Conservation (phyloP, 1,140 invertebrate genomes). For the Rhyzopertha dominica region DNA sequence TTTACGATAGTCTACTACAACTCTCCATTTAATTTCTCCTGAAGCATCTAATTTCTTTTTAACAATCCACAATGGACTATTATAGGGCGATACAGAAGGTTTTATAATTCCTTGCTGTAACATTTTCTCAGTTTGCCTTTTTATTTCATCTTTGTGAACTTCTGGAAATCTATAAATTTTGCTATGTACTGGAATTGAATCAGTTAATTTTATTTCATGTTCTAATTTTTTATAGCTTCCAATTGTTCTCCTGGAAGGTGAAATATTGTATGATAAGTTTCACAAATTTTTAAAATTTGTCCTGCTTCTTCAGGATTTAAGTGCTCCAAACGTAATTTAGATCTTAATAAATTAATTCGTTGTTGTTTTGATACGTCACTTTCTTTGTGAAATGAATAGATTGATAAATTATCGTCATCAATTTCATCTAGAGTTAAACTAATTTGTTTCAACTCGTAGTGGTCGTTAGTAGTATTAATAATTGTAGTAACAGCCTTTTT, state of each 20-base stretch:
- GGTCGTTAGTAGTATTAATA: no score
- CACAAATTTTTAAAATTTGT: slow-evolving; percentile 17
- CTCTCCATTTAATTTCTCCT: slow-evolving; percentile 30
- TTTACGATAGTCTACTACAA: slow-evolving; percentile 42
- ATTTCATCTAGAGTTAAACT: no score
- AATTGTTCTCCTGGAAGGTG: slow-evolving; percentile 24
- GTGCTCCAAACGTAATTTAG: slow-evolving; percentile 22
- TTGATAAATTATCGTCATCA: no score
- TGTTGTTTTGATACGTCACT: no score
- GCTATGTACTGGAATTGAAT: slow-evolving; percentile 26
- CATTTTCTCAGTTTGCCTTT: slow-evolving; percentile 23
- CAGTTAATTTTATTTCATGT: slow-evolving; percentile 32
- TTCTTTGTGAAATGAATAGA: no score
- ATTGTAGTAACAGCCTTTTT: slow-evolving; percentile 18
- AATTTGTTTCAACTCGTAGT: no score
- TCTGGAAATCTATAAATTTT: slow-evolving; percentile 21
- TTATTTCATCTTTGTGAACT: slow-evolving; percentile 22
- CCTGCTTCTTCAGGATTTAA: slow-evolving; percentile 22
- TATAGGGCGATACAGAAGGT: slow-evolving; percentile 16
- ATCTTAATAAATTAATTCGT: no score
- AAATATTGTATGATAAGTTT: slow-evolving; percentile 29
- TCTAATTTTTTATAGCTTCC: slow-evolving; percentile 19
- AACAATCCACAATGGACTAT: slow-evolving; percentile 21
- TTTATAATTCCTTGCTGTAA: slow-evolving; percentile 19
- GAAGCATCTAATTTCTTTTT: slow-evolving; percentile 24